Base-by-base conservation (phyloP, 1,140 invertebrate species). In the Hestina assimilis region DNA sequence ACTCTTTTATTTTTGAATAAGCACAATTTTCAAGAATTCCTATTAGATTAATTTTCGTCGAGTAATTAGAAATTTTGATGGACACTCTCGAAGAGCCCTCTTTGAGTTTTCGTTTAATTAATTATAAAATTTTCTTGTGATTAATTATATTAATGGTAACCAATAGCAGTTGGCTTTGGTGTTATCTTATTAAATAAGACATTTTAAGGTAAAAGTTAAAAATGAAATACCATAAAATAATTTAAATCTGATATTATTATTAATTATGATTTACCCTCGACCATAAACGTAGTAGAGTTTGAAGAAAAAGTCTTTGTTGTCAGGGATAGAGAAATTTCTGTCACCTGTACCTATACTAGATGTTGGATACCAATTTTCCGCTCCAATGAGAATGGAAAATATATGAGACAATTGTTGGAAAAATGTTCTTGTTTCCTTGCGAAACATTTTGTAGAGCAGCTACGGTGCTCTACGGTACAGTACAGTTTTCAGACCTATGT, bases 351-450 rank as follows among this genome's bases (percentile, higher is more conserved):
- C 8, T 14, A 46, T 41, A 48, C 33, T 57, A 43, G 15, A 14
- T 51, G 28, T 45, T 58, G 31, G 47, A 17, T 43, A 43, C 17
- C 55, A 58, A 58, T 58, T 58, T 58, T 4, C 35, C 46, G 55
- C 55, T 58, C 38, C 55, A 51, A 50, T 42, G 55, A 51, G 40
- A 29, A 14, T 20, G 26, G 17, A 50, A 50, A 58, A 45, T 43
- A 43, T 50, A 40, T 24, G 38, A 58, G 14, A 58, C 55, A 35
- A 51, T 41, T 43, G 24, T 20, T 48, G 21, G 3, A 47, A 43
- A 43, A 41, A 41, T 31, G 46, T 58, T 58, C 51, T 50, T 38
- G n/a, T 23, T 26, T 8, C 7, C 29, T 7, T 11, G 29, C 3
- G 17, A 14, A 38, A 50, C n/a, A n/a, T 35, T 38, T 26, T 43